Evolutionary conservation across 2,888 invertebrate species (phyloP).

Genomic region (Callosobruchus maculatus): DNA sequence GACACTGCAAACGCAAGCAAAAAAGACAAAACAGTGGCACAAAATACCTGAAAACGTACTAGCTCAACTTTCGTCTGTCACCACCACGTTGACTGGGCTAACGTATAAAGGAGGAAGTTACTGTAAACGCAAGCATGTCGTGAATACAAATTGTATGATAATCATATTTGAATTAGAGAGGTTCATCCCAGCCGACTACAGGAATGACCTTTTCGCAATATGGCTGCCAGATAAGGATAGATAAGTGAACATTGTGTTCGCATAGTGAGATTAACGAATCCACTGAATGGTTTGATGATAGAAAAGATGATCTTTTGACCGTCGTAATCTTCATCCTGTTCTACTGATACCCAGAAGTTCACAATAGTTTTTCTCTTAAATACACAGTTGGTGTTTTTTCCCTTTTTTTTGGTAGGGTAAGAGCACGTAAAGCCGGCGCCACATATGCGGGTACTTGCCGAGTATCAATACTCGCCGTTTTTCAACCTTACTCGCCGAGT

Average conservation of each 20-base stretch:
- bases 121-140: constrained; percentile 1
- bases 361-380: too few species aligned
- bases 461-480: too few species aligned
- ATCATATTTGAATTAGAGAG: constrained; percentile 16
- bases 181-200: not conserved
- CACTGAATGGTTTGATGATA: not conserved
- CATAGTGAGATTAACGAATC: not conserved
- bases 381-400: too few species aligned
- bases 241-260: not conserved
- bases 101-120: not conserved
- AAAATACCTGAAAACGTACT: too few species aligned
- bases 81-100: not conserved
- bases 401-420: too few species aligned
- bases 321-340: not conserved
- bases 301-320: not conserved
- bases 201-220: not conserved
- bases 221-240: not conserved
- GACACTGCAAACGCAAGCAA: too few species aligned
- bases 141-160: constrained; percentile 24
- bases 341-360: too few species aligned
- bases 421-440: too few species aligned
- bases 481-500: too few species aligned
- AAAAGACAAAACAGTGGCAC: too few species aligned
- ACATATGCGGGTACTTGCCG: too few species aligned
- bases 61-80: too few species aligned